A percentile compares a stretch with the other conserved stretches of the same genome.
phyloP scores from a whole-genome alignment of 2,888 invertebrate species.

The Spialia ferax region DNA sequence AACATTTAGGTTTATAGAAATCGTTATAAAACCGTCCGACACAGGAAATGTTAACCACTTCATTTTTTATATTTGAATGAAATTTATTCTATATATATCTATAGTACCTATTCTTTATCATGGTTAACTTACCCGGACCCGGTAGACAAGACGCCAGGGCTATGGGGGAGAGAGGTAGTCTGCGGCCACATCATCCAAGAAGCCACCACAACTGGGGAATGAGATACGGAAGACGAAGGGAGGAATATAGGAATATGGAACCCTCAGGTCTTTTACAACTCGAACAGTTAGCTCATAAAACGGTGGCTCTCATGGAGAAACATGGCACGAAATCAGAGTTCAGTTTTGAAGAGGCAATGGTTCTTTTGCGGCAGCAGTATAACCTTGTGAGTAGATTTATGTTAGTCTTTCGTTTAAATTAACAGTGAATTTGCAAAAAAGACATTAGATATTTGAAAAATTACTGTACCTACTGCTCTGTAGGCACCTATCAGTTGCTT shows the following conservation, averaged over 20 bases:
- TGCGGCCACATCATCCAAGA: slow-evolving; percentile 42
- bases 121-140: slow-evolving; percentile 59
- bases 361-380: slow-evolving; percentile 60
- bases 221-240: slow-evolving; percentile 50
- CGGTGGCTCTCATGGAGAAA: slow-evolving; percentile 60
- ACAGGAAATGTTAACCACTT: slow-evolving; percentile 10
- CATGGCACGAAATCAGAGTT: slow-evolving; percentile 50
- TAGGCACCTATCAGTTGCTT: too few species aligned
- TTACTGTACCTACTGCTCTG: too few species aligned
- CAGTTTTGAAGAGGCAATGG: slow-evolving; percentile 57
- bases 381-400: slow-evolving; percentile 46
- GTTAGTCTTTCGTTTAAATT: too few species aligned
- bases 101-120: too few species aligned
- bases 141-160: slow-evolving; percentile 48
- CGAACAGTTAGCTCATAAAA: slow-evolving; percentile 53
- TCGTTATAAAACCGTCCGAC: slow-evolving; percentile 14
- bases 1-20: neutral
- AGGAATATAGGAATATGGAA: slow-evolving; percentile 45
- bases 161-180: slow-evolving; percentile 46
- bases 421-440: too few species aligned
- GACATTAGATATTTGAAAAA: too few species aligned
- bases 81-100: too few species aligned
- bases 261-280: slow-evolving; percentile 56
- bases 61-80: neutral
- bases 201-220: slow-evolving; percentile 57